Conservation (phyloP, 2,113 vertebrate species). For the Corvus moneduloides region DNA sequence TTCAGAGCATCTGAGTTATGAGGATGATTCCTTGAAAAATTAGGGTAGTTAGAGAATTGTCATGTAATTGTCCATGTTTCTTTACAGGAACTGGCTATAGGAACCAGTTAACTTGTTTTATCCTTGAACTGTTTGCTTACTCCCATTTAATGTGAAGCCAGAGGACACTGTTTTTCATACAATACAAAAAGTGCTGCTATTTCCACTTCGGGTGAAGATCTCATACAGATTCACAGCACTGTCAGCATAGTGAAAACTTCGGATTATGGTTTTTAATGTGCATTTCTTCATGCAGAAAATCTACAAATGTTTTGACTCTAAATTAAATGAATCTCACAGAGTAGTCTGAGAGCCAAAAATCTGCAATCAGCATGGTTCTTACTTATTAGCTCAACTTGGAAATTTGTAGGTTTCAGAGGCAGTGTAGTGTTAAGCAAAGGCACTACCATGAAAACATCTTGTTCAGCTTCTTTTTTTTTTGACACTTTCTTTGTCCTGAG, state of each 20-base stretch:
- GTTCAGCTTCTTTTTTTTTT: neutral
- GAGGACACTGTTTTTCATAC: neutral
- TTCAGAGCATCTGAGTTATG: neutral
- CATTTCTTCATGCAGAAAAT: slow-evolving; percentile 18
- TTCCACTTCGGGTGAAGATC: neutral
- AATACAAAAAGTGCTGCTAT: neutral
- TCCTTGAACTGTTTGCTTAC: neutral
- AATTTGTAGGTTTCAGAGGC: neutral
- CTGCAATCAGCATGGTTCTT: neutral
- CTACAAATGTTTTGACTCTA: neutral
- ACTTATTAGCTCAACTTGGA: neutral
- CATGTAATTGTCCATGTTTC: neutral
- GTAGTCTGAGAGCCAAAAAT: neutral
- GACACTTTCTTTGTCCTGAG: neutral
- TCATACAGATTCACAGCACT: neutral
- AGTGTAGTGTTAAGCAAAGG: neutral
- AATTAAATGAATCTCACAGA: neutral
- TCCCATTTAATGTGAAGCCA: neutral
- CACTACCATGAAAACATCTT: neutral
- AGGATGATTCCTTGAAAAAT: neutral
- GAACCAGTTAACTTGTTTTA: neutral
- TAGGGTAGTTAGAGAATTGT: neutral
- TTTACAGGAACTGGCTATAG: neutral
- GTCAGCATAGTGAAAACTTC: neutral
- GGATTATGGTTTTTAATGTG: neutral